Conservation (phyloP, 2,797 vertebrate species). For the Cossypha polioptera region DNA sequence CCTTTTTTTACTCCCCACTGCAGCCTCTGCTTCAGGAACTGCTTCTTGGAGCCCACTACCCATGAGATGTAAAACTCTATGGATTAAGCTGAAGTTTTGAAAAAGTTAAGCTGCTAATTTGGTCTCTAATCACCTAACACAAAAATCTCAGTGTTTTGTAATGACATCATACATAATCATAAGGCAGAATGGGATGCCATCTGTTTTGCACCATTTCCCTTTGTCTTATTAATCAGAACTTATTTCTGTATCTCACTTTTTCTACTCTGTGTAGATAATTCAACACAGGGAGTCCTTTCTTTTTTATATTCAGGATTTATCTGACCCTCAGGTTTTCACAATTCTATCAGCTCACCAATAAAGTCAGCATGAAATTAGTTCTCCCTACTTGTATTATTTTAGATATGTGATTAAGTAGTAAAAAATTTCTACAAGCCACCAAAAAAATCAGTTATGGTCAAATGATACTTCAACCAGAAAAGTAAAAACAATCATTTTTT, state of each 20-base stretch:
- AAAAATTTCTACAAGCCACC: neutral
- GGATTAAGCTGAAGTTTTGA: neutral
- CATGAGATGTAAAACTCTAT: neutral
- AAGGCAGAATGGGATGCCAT: constrained; percentile 67
- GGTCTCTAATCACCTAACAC: neutral
- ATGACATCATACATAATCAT: constrained; percentile 50
- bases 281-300: neutral
- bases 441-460: neutral
- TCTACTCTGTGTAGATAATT: neutral
- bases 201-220: constrained; percentile 68
- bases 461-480: neutral
- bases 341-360: neutral
- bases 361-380: neutral
- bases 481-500: neutral
- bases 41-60: neutral
- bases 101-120: neutral
- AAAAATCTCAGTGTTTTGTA: constrained; percentile 16
- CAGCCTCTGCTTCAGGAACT: neutral
- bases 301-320: neutral
- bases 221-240: constrained; percentile 62
- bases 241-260: constrained; percentile 55
- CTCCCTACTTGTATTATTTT: neutral
- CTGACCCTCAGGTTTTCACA: neutral
- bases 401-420: neutral
- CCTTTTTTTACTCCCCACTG: neutral